Percentiles rank a stretch among this genome's conserved stretches.
Conservation (phyloP, 2,888 invertebrate species). For the Stenolophus ochropezus region DNA sequence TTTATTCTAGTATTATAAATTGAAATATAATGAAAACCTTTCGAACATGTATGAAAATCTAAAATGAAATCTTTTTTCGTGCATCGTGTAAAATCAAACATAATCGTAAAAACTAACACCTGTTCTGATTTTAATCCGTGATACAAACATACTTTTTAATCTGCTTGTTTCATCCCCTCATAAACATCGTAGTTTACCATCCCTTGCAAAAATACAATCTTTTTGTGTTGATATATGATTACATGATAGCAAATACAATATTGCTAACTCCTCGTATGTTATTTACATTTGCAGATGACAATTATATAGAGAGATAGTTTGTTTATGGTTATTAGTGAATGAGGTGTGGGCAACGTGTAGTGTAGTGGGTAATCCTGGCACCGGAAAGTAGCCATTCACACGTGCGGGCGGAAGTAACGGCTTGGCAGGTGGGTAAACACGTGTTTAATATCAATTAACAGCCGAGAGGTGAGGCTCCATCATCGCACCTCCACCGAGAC, state of each 20-base stretch:
- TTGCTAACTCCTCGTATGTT: background rate
- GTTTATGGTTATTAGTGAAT: too few relatives aligned
- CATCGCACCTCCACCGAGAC: background rate
- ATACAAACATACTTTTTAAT: background rate
- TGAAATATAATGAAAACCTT: too few relatives aligned
- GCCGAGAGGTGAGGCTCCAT: background rate
- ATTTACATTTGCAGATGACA: background rate
- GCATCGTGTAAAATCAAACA: background rate
- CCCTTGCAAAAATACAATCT: background rate
- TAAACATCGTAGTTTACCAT: background rate
- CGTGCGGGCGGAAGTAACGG: conserved; percentile 22
- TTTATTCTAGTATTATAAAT: too few relatives aligned
- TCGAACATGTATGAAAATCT: background rate
- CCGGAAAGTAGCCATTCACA: background rate
- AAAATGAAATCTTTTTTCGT: background rate
- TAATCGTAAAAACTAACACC: background rate
- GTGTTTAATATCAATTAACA: conserved; percentile 50
- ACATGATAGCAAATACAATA: background rate
- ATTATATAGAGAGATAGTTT: too few relatives aligned
- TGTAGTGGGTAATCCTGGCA: background rate
- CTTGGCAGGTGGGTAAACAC: conserved; percentile 20
- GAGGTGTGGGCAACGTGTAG: background rate
- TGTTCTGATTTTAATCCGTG: background rate
- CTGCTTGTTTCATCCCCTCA: background rate
- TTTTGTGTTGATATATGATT: background rate